A percentile compares a stretch with the other conserved stretches of the same genome.
Conservation (phyloP, 2,888 invertebrate species). For the Dione vanillae region DNA sequence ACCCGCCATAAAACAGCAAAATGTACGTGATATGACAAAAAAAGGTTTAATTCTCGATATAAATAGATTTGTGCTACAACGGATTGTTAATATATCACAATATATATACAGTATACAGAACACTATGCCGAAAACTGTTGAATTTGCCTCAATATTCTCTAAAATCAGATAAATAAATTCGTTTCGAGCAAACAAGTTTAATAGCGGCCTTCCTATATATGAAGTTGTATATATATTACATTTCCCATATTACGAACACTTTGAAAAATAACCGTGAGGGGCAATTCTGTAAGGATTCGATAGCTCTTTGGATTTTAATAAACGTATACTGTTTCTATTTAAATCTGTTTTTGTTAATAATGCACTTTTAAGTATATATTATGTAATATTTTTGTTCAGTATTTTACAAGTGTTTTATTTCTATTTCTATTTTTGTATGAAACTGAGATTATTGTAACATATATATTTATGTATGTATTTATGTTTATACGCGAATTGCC, state of each 20-base stretch:
- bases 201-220: slow-evolving; percentile 15
- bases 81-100: slow-evolving; percentile 35
- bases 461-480: slow-evolving; percentile 3
- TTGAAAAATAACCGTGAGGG: slow-evolving; percentile 36
- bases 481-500: slow-evolving; percentile 47
- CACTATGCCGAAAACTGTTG: slow-evolving; percentile 35
- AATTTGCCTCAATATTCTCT: slow-evolving; percentile 25
- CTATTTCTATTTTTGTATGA: neutral
- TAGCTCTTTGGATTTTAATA: neutral
- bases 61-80: slow-evolving; percentile 47
- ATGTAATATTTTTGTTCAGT: neutral
- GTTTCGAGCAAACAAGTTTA: slow-evolving; percentile 27
- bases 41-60: slow-evolving; percentile 33
- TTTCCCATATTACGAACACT: slow-evolving; percentile 46
- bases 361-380: neutral
- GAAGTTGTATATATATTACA: slow-evolving; percentile 36
- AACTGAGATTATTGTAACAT: neutral
- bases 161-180: neutral
- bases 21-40: slow-evolving; percentile 48
- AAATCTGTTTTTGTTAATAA: slow-evolving; percentile 1
- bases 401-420: neutral
- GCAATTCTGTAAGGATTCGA: slow-evolving; percentile 34
- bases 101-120: slow-evolving; percentile 33
- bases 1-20: slow-evolving; percentile 39
- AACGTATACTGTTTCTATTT: neutral